These are phyloP conservation scores for Agriopis leucophaearia DNA, from an alignment of 2,888 invertebrate species.

Conservation along the genomic window DNA sequence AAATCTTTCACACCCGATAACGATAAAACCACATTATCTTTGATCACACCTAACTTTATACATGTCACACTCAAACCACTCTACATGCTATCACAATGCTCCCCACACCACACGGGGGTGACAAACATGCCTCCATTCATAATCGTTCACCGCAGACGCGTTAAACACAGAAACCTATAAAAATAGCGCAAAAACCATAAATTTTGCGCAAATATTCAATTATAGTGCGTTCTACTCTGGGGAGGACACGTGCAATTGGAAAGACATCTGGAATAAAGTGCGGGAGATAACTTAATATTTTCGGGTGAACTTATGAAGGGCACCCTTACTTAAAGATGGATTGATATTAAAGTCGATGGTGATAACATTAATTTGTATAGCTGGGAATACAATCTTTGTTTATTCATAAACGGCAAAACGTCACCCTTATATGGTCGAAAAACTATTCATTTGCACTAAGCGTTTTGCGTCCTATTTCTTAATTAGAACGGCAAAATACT, in stretches of 20 bases:
- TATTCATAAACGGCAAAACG: too few species aligned
- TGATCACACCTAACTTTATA: neutral
- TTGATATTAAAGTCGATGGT: neutral
- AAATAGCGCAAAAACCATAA: conserved; percentile 80
- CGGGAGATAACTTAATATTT: conserved; percentile 42
- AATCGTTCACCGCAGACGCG: conserved; percentile 77
- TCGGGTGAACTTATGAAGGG: conserved; percentile 7
- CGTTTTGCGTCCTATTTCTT: too few species aligned
- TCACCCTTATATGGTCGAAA: too few species aligned
- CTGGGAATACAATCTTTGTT: conserved; percentile 3
- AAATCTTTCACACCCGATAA: too few species aligned
- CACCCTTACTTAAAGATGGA: neutral
- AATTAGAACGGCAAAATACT: too few species aligned
- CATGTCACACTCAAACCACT: conserved; percentile 32
- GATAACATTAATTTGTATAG: neutral
- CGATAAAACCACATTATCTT: too few species aligned
- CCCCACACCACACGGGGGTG: conserved; percentile 60
- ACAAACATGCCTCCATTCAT: conserved; percentile 74
- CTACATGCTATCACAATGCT: conserved; percentile 35
- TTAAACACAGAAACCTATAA: conserved; percentile 81
- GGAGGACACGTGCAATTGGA: conserved; percentile 37
- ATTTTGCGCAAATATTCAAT: conserved; percentile 76
- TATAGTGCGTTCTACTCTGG: conserved; percentile 50
- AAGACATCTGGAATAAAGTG: conserved; percentile 35
- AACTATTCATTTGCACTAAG: too few species aligned